Percentiles rank a stretch among this genome's conserved stretches.
Evolutionary conservation across 2,888 invertebrate genomes (phyloP).

Genomic region (Agrochola lychnidis): DNA sequence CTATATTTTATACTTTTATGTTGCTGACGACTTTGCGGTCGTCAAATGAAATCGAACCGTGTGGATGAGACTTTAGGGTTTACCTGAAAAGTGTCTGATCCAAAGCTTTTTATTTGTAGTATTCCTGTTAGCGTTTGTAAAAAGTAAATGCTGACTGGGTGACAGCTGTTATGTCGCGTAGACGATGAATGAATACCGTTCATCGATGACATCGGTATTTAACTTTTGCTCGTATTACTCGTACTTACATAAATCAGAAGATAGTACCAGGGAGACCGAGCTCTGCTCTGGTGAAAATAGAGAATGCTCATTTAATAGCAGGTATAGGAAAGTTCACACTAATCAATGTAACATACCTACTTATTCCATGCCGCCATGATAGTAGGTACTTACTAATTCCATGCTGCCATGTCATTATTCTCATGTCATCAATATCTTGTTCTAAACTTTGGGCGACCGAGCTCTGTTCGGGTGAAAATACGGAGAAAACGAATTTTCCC

Average conservation of each 20-base stretch:
- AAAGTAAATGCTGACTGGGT: constrained; percentile 2
- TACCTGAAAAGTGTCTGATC: neutral
- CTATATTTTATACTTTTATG: constrained; percentile 53
- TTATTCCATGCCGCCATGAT: too few relatives aligned
- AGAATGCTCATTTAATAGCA: too few relatives aligned
- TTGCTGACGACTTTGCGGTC: constrained; percentile 26
- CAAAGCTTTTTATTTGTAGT: neutral
- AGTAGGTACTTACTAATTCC: too few relatives aligned
- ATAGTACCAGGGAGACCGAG: too few relatives aligned
- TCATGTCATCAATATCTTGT: too few relatives aligned
- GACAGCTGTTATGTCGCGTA: constrained; percentile 23
- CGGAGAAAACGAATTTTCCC: too few relatives aligned
- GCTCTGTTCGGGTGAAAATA: too few relatives aligned
- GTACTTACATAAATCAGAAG: neutral
- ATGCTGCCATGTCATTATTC: too few relatives aligned
- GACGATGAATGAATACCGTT: neutral
- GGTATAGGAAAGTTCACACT: too few relatives aligned
- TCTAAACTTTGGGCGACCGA: too few relatives aligned
- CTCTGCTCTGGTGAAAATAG: too few relatives aligned
- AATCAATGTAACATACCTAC: too few relatives aligned
- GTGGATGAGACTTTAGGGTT: constrained; percentile 19
- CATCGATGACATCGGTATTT: neutral
- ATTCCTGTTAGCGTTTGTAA: constrained; percentile 9
- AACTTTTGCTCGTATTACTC: neutral
- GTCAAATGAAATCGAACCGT: constrained; percentile 44